Evolutionary conservation across 2,113 vertebrate species (phyloP).

Genomic region (Tympanuchus pallidicinctus): DNA sequence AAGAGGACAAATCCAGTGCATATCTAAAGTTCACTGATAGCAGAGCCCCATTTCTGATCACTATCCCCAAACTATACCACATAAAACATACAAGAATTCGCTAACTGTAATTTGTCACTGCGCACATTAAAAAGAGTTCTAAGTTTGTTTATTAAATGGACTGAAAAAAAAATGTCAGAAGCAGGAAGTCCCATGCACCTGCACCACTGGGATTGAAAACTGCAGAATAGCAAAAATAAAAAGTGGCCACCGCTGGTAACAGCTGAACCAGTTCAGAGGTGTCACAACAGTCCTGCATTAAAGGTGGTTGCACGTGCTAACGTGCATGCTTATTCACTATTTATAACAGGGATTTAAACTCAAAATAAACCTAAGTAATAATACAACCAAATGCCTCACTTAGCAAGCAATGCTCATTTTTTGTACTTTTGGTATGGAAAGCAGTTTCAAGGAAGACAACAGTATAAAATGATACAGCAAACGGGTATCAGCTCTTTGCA

Average conservation of each 20-base stretch:
- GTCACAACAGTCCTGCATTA: background rate
- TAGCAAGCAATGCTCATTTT: background rate
- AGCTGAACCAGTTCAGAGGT: background rate
- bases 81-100: background rate
- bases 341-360: background rate
- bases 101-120: background rate
- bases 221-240: background rate
- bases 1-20: background rate
- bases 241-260: background rate
- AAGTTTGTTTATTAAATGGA: background rate
- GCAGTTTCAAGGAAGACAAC: background rate
- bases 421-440: background rate
- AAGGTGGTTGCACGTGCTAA: background rate
- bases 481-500: background rate
- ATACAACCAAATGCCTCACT: background rate
- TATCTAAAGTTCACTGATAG: background rate
- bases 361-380: background rate
- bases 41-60: background rate
- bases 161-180: background rate
- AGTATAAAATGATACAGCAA: background rate
- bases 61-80: background rate
- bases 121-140: background rate
- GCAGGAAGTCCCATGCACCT: background rate
- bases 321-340: fast-evolving
- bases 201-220: background rate